These are phyloP conservation scores for Isotomurus palustris DNA, from an alignment of 2,888 invertebrate species.

Conservation along the genomic window DNA sequence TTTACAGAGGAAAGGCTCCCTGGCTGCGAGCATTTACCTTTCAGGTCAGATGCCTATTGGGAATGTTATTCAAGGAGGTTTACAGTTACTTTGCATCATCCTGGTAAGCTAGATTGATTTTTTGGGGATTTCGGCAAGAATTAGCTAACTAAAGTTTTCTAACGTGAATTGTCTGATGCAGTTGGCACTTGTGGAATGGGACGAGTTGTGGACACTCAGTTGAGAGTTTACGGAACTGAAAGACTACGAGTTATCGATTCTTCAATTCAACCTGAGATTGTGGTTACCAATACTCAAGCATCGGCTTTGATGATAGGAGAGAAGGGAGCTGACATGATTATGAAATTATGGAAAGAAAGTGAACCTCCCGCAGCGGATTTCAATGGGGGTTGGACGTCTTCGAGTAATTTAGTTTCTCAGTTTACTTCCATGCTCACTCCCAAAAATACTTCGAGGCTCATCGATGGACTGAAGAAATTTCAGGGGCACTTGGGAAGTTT, in stretches of 20 bases:
- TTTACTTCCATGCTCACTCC: no score
- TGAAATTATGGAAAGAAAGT: slow-evolving; percentile 15
- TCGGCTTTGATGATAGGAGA: slow-evolving; percentile 25
- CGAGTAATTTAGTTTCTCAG: no score
- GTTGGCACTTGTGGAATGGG: slow-evolving; percentile 34
- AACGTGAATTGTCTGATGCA: background rate
- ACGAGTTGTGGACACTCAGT: slow-evolving; percentile 33
- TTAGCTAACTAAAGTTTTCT: background rate
- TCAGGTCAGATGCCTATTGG: slow-evolving; percentile 34
- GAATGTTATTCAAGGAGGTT: slow-evolving; percentile 33
- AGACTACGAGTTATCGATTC: slow-evolving; percentile 32
- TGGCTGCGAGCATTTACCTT: slow-evolving; percentile 33
- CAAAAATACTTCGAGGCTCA: no score
- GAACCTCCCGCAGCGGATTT: background rate
- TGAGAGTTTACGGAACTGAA: slow-evolving; percentile 29
- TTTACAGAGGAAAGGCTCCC: slow-evolving; percentile 29
- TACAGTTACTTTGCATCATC: slow-evolving; percentile 36
- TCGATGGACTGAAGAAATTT: no score
- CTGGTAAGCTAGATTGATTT: slow-evolving; percentile 2
- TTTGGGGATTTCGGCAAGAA: background rate
- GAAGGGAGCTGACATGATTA: slow-evolving; percentile 27
- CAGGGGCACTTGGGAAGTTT: no score
- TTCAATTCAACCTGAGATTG: slow-evolving; percentile 20
- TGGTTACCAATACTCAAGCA: slow-evolving; percentile 22
- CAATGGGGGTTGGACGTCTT: no score